Conservation (phyloP, 2,797 vertebrate genomes). For the Streptopelia turtur region DNA sequence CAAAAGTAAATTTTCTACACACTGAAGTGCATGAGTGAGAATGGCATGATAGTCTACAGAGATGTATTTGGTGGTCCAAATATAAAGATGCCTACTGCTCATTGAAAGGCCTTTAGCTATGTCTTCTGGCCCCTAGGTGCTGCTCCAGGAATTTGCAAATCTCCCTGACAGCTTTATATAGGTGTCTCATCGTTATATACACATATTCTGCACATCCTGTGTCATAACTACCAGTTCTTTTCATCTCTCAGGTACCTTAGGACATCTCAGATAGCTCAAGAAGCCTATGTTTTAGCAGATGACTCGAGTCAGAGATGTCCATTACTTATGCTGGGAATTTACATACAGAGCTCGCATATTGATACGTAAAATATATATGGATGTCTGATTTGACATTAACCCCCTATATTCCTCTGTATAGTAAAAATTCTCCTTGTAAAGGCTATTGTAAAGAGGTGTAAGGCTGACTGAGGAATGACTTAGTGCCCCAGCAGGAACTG, state of each 20-base stretch:
- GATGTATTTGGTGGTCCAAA: not conserved
- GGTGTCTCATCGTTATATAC: not conserved
- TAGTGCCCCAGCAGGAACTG: not conserved
- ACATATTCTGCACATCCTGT: not conserved
- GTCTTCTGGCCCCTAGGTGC: not conserved
- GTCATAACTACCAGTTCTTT: not conserved
- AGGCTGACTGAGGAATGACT: not conserved
- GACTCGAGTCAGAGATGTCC: not conserved
- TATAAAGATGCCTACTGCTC: not conserved
- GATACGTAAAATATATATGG: not conserved
- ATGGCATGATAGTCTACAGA: not conserved
- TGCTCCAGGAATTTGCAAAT: not conserved
- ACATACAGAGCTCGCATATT: rapidly evolving
- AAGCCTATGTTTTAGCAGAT: not conserved
- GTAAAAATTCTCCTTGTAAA: not conserved
- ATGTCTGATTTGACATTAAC: not conserved
- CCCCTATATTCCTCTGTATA: not conserved
- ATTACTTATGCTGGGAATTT: not conserved
- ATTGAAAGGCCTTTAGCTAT: not conserved
- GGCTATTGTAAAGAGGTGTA: not conserved
- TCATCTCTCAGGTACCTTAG: not conserved
- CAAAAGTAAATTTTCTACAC: not conserved
- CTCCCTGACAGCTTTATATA: rapidly evolving
- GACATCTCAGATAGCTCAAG: not conserved
- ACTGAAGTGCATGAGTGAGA: not conserved